phyloP scores from a whole-genome alignment of 2,888 invertebrate genomes.

The Adineta ricciae region DNA sequence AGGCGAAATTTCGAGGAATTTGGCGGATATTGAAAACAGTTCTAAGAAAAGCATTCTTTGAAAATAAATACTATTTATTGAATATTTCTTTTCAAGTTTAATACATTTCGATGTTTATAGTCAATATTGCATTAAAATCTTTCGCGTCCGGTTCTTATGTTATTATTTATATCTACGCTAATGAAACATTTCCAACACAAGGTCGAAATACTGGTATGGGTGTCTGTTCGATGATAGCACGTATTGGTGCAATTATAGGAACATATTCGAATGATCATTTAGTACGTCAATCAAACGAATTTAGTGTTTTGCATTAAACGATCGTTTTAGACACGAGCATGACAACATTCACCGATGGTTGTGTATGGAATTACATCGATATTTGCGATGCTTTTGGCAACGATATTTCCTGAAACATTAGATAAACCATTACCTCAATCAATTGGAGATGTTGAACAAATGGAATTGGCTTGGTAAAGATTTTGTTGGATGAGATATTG shows the following conservation, averaged over 20 bases:
- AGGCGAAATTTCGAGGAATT: too few relatives aligned
- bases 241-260: slow-evolving; percentile 22
- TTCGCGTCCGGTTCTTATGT: neutral
- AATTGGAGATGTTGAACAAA: neutral
- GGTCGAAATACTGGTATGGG: neutral
- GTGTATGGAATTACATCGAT: neutral
- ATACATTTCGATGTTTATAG: too few relatives aligned
- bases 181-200: neutral
- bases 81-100: too few relatives aligned
- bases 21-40: too few relatives aligned
- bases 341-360: neutral
- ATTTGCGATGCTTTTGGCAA: neutral
- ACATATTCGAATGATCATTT: neutral
- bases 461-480: too few relatives aligned
- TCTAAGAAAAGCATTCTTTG: too few relatives aligned
- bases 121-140: neutral
- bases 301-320: too few relatives aligned
- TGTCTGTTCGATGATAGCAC: neutral
- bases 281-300: neutral
- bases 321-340: neutral
- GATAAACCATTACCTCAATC: neutral
- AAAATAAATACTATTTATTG: too few relatives aligned
- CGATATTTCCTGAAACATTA: neutral
- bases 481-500: too few relatives aligned
- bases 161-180: neutral